A percentile compares a stretch with the other conserved stretches of the same genome.
These are phyloP conservation scores for Chaetura pelagica DNA, from an alignment of 2,113 vertebrate genomes.

Conservation along the genomic window DNA sequence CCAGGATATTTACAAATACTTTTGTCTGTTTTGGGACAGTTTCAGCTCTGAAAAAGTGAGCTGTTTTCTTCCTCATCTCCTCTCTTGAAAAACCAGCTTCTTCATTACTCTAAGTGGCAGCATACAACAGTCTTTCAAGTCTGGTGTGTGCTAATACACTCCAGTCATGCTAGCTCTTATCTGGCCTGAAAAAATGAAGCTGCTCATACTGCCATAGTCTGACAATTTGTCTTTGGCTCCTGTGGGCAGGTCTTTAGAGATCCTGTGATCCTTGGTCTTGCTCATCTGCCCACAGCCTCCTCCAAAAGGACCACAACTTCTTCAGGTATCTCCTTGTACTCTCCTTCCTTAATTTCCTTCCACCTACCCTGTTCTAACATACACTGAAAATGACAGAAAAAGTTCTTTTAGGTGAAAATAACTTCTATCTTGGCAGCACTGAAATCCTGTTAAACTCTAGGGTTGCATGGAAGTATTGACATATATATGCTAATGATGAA, in stretches of 20 bases:
- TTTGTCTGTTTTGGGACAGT: neutral
- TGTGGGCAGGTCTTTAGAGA: neutral
- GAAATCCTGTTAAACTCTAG: neutral
- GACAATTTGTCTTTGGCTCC: neutral
- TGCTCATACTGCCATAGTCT: neutral
- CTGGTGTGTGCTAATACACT: neutral
- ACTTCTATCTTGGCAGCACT: neutral
- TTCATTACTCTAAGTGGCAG: neutral
- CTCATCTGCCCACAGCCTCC: neutral
- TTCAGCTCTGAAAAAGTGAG: neutral
- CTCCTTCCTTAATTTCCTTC: neutral
- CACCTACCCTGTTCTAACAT: neutral
- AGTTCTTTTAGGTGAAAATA: neutral
- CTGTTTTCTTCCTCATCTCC: neutral
- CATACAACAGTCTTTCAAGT: neutral
- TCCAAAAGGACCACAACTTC: neutral
- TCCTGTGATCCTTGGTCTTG: neutral
- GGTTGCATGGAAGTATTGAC: neutral
- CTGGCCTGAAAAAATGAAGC: neutral
- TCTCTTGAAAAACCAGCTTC: neutral
- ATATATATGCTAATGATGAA: neutral
- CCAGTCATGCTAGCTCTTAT: neutral
- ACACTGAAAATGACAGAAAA: neutral
- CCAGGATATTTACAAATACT: neutral
- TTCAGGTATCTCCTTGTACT: neutral